These are phyloP conservation scores for Budorcas taxicolor DNA, from an alignment of 2,113 vertebrate species.

Conservation along the genomic window DNA sequence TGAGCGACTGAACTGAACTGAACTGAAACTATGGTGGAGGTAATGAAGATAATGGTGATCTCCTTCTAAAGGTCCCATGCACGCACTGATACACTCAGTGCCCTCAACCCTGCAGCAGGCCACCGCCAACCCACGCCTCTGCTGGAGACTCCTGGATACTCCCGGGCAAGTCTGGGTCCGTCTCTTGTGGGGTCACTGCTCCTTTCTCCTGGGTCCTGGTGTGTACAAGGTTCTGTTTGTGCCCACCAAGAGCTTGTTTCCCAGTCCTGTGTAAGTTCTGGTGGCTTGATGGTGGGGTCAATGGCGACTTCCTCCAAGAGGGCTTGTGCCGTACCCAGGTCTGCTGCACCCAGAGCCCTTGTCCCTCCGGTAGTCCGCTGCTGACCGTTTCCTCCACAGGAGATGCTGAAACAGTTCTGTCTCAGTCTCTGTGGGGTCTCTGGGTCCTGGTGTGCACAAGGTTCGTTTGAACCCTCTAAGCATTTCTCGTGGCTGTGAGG, in stretches of 20 bases:
- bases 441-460: not conserved
- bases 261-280: not conserved
- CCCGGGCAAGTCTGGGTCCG: not conserved
- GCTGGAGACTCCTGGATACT: not conserved
- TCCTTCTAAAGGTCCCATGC: not conserved
- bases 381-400: not conserved
- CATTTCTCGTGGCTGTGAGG: not conserved
- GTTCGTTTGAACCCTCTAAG: not conserved
- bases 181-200: not conserved
- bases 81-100: not conserved
- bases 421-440: not conserved
- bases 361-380: not conserved
- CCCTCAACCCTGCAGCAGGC: not conserved
- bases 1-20: too few relatives aligned
- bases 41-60: not conserved
- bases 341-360: not conserved
- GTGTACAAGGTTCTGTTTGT: not conserved
- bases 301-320: not conserved
- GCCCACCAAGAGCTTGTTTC: not conserved
- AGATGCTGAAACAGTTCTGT: not conserved
- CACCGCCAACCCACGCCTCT: accelerated
- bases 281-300: not conserved
- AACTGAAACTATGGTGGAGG: not conserved
- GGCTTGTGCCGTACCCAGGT: not conserved
- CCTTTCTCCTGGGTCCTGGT: not conserved